These are phyloP conservation scores for Lytechinus pictus DNA, from an alignment of 35 echinoderm and acorn worm species.

Conservation along the genomic window DNA sequence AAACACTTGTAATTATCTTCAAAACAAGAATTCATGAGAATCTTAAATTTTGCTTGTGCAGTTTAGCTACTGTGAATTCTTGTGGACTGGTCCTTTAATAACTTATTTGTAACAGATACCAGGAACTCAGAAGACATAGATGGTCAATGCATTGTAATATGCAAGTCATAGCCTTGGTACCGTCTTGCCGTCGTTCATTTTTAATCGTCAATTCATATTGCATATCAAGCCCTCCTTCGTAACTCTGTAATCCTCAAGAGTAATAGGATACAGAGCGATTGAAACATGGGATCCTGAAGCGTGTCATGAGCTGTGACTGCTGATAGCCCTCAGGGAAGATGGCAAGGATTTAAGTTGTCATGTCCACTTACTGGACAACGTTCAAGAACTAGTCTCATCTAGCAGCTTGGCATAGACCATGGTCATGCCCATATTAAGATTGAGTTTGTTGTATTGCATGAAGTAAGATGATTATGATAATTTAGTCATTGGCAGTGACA, in stretches of 20 bases:
- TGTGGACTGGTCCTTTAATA: too few relatives aligned
- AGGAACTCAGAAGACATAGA: neutral
- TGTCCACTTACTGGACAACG: constrained; percentile 23
- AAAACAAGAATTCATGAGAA: too few relatives aligned
- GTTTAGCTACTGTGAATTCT: too few relatives aligned
- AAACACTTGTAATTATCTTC: too few relatives aligned
- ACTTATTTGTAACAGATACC: neutral
- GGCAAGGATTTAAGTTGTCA: constrained; percentile 15
- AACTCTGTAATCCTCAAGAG: neutral
- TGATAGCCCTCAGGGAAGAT: constrained; percentile 20
- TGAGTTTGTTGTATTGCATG: neutral
- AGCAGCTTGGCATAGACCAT: neutral
- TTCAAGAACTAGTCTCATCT: neutral
- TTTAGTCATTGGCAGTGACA: neutral
- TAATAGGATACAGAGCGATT: neutral
- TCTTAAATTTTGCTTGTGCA: too few relatives aligned
- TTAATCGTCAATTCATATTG: neutral
- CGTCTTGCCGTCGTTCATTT: neutral
- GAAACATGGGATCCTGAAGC: constrained; percentile 13
- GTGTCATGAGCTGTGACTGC: constrained; percentile 32
- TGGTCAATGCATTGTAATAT: neutral
- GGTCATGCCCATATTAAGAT: neutral
- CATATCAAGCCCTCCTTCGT: neutral
- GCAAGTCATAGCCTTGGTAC: neutral
- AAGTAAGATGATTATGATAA: neutral